These are phyloP conservation scores for Maniola jurtina DNA, from an alignment of 1,140 invertebrate genomes.

Conservation along the genomic window DNA sequence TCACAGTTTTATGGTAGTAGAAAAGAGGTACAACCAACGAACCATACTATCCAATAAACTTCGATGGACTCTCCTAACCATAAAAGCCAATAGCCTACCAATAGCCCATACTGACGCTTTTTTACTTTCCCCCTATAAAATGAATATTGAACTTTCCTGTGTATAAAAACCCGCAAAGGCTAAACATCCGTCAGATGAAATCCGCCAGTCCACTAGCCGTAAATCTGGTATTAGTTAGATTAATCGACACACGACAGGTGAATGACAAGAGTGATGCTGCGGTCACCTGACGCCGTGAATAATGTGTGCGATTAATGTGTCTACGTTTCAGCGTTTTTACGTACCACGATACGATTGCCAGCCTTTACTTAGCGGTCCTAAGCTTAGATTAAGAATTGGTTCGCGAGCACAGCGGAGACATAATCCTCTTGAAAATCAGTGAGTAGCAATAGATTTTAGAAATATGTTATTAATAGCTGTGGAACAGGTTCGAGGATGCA, in stretches of 20 bases:
- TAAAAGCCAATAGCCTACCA: not conserved
- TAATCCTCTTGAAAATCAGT: too few relatives aligned
- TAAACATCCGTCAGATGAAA: conserved; percentile 19
- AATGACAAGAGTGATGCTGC: conserved; percentile 39
- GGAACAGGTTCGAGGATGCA: too few relatives aligned
- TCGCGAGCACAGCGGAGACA: too few relatives aligned
- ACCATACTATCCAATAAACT: too few relatives aligned
- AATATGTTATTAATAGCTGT: too few relatives aligned
- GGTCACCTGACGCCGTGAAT: conserved; percentile 30
- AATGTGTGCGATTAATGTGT: conserved; percentile 19
- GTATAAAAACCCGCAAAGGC: not conserved
- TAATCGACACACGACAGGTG: conserved; percentile 43
- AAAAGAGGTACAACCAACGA: too few relatives aligned
- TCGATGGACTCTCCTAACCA: not conserved
- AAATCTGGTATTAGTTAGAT: conserved; percentile 46
- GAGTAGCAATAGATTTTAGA: too few relatives aligned
- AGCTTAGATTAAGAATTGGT: too few relatives aligned
- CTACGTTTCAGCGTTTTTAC: not conserved
- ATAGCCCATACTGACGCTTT: not conserved
- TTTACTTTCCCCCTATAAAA: conserved; percentile 2
- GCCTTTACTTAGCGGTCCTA: not conserved
- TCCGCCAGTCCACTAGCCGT: conserved; percentile 35
- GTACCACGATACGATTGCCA: not conserved
- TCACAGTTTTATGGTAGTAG: too few relatives aligned
- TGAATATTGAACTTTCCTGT: conserved; percentile 9